Conservation (phyloP, 2,888 invertebrate genomes). For the Lasioglossum calceatum region DNA sequence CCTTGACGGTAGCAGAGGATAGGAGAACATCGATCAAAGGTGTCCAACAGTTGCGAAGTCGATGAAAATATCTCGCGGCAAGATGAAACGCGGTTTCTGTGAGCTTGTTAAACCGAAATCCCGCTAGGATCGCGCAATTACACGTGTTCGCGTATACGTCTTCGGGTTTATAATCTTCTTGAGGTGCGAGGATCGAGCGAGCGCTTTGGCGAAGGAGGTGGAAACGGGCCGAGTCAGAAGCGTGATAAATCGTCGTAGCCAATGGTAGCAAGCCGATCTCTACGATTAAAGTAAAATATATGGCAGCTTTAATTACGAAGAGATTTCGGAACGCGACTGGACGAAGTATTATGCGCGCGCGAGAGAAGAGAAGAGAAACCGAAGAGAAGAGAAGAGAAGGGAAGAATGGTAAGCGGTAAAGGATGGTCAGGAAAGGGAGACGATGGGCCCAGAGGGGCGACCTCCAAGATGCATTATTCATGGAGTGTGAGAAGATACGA, state of each 20-base stretch:
- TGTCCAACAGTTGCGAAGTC: neutral
- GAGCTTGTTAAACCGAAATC: conserved; percentile 9
- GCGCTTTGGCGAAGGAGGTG: conserved; percentile 41
- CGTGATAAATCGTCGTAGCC: conserved; percentile 77
- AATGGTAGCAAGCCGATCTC: conserved; percentile 75
- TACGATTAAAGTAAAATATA: conserved; percentile 82
- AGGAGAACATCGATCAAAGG: neutral
- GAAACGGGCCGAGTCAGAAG: conserved; percentile 37
- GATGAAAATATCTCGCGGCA: conserved; percentile 21
- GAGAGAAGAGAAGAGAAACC: conserved; percentile 13
- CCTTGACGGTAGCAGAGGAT: neutral
- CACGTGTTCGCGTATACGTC: conserved; percentile 43
- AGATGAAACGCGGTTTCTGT: neutral
- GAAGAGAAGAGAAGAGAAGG: conserved; percentile 3
- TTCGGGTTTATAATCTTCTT: conserved; percentile 69
- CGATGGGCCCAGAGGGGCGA: conserved; percentile 65
- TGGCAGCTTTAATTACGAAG: conserved; percentile 80
- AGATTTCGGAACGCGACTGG: conserved; percentile 76
- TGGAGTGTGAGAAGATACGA: conserved; percentile 83
- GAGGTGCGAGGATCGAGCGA: conserved; percentile 36
- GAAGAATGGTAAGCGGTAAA: conserved; percentile 28
- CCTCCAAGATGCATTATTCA: conserved; percentile 83
- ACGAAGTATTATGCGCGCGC: conserved; percentile 64
- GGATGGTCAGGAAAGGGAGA: conserved; percentile 57
- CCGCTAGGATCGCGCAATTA: conserved; percentile 30